A percentile compares a stretch with the other conserved stretches of the same genome.
Evolutionary conservation across 1,140 invertebrate genomes (phyloP).

Genomic region (Zaprionus inermis): DNA sequence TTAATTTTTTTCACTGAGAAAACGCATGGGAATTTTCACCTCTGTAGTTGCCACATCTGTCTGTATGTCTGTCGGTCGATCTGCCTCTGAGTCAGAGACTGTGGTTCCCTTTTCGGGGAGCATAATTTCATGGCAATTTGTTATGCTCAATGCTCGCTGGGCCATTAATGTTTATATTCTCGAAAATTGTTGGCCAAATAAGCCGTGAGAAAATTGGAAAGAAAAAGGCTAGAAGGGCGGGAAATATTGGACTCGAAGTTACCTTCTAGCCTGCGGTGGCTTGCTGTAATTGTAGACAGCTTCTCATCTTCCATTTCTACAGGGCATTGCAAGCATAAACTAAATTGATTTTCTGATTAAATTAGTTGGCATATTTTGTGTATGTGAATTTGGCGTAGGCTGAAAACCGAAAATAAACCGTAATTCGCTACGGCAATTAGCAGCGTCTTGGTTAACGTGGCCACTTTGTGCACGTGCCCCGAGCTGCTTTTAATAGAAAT

Average conservation of each 20-base stretch:
- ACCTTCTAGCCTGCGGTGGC: background rate
- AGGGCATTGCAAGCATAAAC: slow-evolving; percentile 7
- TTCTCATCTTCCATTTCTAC: background rate
- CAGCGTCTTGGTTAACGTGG: background rate
- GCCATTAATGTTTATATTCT: slow-evolving; percentile 46
- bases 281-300: background rate
- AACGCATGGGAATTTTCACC: slow-evolving; percentile 7
- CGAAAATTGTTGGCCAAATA: slow-evolving; percentile 36
- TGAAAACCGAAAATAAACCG: background rate
- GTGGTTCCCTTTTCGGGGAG: slow-evolving; percentile 23
- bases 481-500: slow-evolving; percentile 3
- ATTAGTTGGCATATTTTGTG: slow-evolving; percentile 3
- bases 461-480: background rate
- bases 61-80: slow-evolving; percentile 8
- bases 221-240: background rate
- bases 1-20: slow-evolving; percentile 29
- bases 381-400: background rate
- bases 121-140: slow-evolving; percentile 47
- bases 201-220: background rate
- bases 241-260: background rate
- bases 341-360: slow-evolving; percentile 11
- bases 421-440: slow-evolving; percentile 33
- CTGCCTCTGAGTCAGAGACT: slow-evolving; percentile 7
- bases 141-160: slow-evolving; percentile 43
- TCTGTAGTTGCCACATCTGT: background rate